Evolutionary conservation across 2,888 invertebrate genomes (phyloP).

Genomic region (Clanis bilineata): DNA sequence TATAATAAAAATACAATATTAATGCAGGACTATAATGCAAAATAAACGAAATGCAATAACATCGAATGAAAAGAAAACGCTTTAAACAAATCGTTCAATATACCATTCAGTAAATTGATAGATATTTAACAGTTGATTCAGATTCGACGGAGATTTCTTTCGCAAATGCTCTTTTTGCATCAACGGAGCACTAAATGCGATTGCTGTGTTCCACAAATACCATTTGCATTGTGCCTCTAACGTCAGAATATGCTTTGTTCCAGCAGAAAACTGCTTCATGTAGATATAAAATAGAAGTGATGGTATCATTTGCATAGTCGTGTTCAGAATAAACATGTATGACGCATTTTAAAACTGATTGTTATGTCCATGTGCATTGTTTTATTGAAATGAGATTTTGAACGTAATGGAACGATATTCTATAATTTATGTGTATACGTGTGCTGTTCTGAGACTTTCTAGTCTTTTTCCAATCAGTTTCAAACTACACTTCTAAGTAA

Average conservation of each 20-base stretch:
- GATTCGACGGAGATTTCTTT: slow-evolving; percentile 9
- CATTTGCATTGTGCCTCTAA: slow-evolving; percentile 7
- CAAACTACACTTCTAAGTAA: no score
- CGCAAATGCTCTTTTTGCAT: slow-evolving; percentile 7
- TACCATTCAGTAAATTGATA: slow-evolving; percentile 1
- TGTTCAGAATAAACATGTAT: slow-evolving; percentile 1
- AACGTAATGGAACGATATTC: background rate
- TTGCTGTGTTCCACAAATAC: slow-evolving; percentile 10
- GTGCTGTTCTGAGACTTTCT: no score
- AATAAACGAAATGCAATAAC: background rate
- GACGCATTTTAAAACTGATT: background rate
- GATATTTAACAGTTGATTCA: slow-evolving; percentile 10
- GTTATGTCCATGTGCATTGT: background rate
- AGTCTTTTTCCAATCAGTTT: no score
- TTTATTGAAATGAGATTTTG: background rate
- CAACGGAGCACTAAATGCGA: slow-evolving; percentile 4
- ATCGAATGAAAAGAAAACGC: background rate
- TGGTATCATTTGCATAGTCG: background rate
- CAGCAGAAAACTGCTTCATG: background rate
- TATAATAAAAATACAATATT: no score
- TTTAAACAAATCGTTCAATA: background rate
- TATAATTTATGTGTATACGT: no score
- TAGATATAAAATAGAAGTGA: slow-evolving; percentile 4
- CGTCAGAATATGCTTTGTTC: slow-evolving; percentile 4
- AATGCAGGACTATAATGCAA: background rate